phyloP scores from a whole-genome alignment of 1,140 invertebrate genomes.

The Camponotus floridanus region DNA sequence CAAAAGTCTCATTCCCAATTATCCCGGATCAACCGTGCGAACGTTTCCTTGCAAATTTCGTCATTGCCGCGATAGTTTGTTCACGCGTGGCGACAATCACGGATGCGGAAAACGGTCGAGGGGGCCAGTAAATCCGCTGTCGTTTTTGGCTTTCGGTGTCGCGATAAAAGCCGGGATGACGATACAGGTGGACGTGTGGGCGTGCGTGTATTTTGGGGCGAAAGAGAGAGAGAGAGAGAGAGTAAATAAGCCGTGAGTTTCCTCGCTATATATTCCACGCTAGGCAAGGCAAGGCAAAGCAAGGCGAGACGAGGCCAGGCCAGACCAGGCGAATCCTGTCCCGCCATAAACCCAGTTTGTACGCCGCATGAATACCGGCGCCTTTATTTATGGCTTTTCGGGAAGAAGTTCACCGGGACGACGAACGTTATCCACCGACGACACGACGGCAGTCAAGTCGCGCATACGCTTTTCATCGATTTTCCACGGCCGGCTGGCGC shows the following conservation, averaged over 20 bases:
- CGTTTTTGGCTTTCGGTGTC: slow-evolving; percentile 52
- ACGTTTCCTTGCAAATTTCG: neutral
- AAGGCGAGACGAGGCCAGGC: no score
- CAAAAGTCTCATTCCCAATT: slow-evolving; percentile 3
- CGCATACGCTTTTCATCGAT: slow-evolving; percentile 70
- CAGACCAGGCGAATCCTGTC: neutral
- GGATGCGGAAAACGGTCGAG: neutral
- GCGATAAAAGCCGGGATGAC: slow-evolving; percentile 42
- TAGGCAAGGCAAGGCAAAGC: neutral
- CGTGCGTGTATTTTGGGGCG: neutral
- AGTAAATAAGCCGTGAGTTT: slow-evolving; percentile 62
- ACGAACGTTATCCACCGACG: slow-evolving; percentile 45
- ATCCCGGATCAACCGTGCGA: neutral
- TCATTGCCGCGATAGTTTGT: neutral
- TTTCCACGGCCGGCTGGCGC: slow-evolving; percentile 34
- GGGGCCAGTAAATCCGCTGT: slow-evolving; percentile 2
- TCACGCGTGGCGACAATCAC: slow-evolving; percentile 14
- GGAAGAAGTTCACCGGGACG: slow-evolving; percentile 62
- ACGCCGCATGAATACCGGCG: slow-evolving; percentile 73
- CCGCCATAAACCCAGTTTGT: slow-evolving; percentile 68
- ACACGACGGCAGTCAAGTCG: slow-evolving; percentile 49
- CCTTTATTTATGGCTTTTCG: slow-evolving; percentile 75
- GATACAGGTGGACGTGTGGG: neutral
- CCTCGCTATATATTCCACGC: slow-evolving; percentile 23
- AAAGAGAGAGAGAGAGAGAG: slow-evolving; percentile 5